A percentile compares a stretch with the other conserved stretches of the same genome.
phyloP scores from a whole-genome alignment of 1,140 invertebrate genomes.

The Rhizoglyphus robini region DNA sequence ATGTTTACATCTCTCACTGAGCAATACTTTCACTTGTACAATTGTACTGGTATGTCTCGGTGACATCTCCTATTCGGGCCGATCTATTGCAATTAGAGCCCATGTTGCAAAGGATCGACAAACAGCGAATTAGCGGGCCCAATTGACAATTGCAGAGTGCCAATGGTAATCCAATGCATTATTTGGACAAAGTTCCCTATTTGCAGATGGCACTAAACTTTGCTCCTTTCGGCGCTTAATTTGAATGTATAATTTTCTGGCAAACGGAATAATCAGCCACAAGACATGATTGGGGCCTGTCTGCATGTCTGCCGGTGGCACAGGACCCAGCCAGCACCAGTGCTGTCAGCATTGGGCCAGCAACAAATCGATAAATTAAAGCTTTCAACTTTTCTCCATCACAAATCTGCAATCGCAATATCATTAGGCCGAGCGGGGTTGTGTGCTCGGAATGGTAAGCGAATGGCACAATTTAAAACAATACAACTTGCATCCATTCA shows the following conservation, averaged over 20 bases:
- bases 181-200: background rate
- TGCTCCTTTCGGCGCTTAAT: constrained; percentile 1
- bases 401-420: constrained; percentile 5
- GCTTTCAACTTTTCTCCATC: background rate
- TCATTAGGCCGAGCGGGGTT: background rate
- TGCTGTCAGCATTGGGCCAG: background rate
- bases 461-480: constrained; percentile 11
- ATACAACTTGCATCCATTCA: background rate
- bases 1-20: too few relatives aligned
- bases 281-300: background rate
- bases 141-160: too few relatives aligned
- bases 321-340: background rate
- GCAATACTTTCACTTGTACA: too few relatives aligned
- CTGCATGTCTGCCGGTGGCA: background rate
- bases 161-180: too few relatives aligned
- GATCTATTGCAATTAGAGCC: too few relatives aligned
- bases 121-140: too few relatives aligned
- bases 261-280: background rate
- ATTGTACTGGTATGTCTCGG: too few relatives aligned
- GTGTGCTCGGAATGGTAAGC: background rate
- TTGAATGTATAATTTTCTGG: constrained; percentile 14
- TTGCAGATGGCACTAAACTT: too few relatives aligned
- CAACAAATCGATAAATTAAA: constrained; percentile 14
- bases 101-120: too few relatives aligned
- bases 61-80: too few relatives aligned